Evolutionary conservation across 1,140 invertebrate species (phyloP).

Genomic region (Parapsyche elsis): DNA sequence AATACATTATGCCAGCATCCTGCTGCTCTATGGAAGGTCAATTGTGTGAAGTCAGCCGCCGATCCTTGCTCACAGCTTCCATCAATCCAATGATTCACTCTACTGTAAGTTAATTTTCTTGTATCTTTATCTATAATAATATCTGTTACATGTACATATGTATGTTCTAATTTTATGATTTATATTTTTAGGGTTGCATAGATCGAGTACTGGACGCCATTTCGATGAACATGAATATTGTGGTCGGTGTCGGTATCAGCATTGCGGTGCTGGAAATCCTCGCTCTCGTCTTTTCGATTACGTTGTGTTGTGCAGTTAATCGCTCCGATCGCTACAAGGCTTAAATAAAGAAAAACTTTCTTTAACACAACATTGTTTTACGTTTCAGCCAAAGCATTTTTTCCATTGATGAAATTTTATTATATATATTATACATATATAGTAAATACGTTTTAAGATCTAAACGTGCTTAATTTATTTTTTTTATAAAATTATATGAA

Average conservation of each 20-base stretch:
- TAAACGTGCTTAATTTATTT: too few relatives aligned
- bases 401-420: not conserved
- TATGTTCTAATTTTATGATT: slow-evolving; percentile 17
- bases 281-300: slow-evolving; percentile 81
- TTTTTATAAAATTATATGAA: too few relatives aligned
- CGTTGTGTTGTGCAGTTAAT: slow-evolving; percentile 81
- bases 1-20: slow-evolving; percentile 71
- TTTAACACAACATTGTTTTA: slow-evolving; percentile 17
- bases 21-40: slow-evolving; percentile 69
- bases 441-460: too few relatives aligned
- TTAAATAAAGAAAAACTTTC: slow-evolving; percentile 62
- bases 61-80: slow-evolving; percentile 65
- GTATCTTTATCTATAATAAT: slow-evolving; percentile 45
- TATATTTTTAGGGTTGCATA: slow-evolving; percentile 75
- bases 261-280: slow-evolving; percentile 77
- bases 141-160: too few relatives aligned
- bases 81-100: slow-evolving; percentile 67
- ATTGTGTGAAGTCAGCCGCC: slow-evolving; percentile 65
- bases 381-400: slow-evolving; percentile 23
- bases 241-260: slow-evolving; percentile 74
- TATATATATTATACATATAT: too few relatives aligned
- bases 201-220: slow-evolving; percentile 75
- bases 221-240: slow-evolving; percentile 70
- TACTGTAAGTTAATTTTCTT: slow-evolving; percentile 62
- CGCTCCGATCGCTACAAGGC: slow-evolving; percentile 76